Conservation (phyloP, 2,797 vertebrate genomes). For the Acanthis flammea region DNA sequence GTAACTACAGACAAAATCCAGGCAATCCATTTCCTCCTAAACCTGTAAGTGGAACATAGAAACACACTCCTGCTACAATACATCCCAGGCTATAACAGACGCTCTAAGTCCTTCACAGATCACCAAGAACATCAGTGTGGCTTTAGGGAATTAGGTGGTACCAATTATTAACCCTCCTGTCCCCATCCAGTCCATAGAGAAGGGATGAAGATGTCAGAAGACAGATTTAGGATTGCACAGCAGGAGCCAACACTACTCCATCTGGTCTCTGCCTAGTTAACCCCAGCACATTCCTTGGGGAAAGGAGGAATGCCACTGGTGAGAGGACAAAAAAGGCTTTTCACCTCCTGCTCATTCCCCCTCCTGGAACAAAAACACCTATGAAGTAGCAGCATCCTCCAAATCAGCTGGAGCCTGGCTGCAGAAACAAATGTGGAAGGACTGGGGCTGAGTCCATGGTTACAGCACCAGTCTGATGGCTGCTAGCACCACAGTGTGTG, state of each 20-base stretch:
- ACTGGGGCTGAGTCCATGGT: not conserved
- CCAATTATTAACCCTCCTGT: not conserved
- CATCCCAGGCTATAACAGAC: not conserved
- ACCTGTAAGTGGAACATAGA: not conserved
- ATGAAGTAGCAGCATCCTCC: not conserved
- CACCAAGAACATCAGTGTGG: not conserved
- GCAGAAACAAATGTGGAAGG: rapidly evolving
- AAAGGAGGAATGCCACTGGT: not conserved
- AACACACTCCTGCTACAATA: not conserved
- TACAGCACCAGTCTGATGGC: not conserved
- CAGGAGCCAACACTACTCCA: not conserved
- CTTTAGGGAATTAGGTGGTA: not conserved
- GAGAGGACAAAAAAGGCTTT: not conserved
- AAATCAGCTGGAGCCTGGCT: not conserved
- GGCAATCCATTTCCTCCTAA: not conserved
- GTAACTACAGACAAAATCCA: not conserved
- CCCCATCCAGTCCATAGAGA: not conserved
- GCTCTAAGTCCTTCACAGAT: not conserved
- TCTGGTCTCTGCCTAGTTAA: not conserved
- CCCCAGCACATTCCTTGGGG: not conserved
- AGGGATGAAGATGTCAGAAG: not conserved
- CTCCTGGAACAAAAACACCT: not conserved
- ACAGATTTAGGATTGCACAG: not conserved
- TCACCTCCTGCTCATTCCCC: not conserved
- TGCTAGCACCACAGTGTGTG: not conserved